Base-by-base conservation (phyloP, 2,113 vertebrate species). In the Gorsachius goisagi region DNA sequence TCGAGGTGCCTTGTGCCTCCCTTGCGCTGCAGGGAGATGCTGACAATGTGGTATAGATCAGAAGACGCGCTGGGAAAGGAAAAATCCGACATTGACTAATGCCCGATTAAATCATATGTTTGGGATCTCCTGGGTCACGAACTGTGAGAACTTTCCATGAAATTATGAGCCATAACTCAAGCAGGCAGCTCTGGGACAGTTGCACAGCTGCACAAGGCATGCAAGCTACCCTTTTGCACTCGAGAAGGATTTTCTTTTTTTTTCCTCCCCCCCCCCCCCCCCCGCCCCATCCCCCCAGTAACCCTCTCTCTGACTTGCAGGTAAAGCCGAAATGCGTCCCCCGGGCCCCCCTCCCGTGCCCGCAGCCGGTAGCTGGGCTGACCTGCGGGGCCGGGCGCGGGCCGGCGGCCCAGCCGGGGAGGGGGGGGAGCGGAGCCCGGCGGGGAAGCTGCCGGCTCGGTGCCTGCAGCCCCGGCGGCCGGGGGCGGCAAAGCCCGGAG, bases 51-150 rank as follows among this genome's bases (percentile, higher is more conserved):
- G 60, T 56, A 30, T 20, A 85, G 76, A 93, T 93, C 92, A 93
- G 68, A 39, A 20, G 18, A 30, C 1, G 2, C 23, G 0, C 3
- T 6, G 80, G 66, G 80, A 88, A 77, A 85, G 85, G 85, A 32
- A 81, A 67, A 92, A 56, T 33, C 80, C 3, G 30, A 81, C 83
- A 9, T 81, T 96, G 93, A 92, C 62, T 92, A 81, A 97, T 84
- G 83, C 80, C 76, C 2, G 73, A 84, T 97, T 96, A 97, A 97
- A 92, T 95, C 85, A 78, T 88, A 44, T 84, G 76, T 81, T 97
- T 87, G 80, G 88, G 97, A 89, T 93, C 96, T 92, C 88, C 79
- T 64, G 95, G 95, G 92, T 95, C 92, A 68, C 0, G 64, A 95
- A 82, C 92, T 75, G 64, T n/a, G 88, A 78, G 94, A 96, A 85